Evolutionary conservation across 1,140 invertebrate genomes (phyloP).

Genomic region (Plutomurus gul): DNA sequence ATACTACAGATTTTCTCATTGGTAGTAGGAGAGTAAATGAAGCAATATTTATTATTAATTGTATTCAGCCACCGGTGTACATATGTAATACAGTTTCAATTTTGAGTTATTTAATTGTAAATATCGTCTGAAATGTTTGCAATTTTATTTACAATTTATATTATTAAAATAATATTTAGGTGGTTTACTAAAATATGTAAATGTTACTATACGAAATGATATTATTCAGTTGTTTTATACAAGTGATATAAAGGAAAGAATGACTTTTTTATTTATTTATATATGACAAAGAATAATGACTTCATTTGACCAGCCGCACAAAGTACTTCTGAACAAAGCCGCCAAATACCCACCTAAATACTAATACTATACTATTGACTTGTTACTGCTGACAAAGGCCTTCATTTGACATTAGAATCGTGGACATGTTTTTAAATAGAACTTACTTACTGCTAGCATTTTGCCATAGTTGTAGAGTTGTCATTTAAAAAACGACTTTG

Average conservation of each 20-base stretch:
- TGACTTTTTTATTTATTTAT: not conserved
- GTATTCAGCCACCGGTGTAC: not conserved
- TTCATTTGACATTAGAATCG: not conserved
- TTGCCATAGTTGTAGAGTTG: not conserved
- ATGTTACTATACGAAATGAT: no score
- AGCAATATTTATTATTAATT: not conserved
- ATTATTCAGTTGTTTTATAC: not conserved
- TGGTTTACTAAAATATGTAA: no score
- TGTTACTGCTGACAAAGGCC: no score
- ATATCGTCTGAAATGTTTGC: not conserved
- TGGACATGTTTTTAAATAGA: not conserved
- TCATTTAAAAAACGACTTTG: no score
- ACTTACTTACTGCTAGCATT: not conserved
- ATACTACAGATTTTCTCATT: constrained; percentile 51
- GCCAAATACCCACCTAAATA: constrained; percentile 14
- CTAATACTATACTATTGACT: no score
- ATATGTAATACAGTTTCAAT: not conserved
- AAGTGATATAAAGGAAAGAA: not conserved
- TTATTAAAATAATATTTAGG: no score
- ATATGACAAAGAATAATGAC: not conserved
- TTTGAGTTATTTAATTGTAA: not conserved
- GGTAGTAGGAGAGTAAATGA: constrained; percentile 28
- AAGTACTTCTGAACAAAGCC: not conserved
- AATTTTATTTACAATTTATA: constrained; percentile 10
- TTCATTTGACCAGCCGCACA: not conserved